Base-by-base conservation (phyloP, 2,113 vertebrate species). In the Oenanthe melanoleuca region DNA sequence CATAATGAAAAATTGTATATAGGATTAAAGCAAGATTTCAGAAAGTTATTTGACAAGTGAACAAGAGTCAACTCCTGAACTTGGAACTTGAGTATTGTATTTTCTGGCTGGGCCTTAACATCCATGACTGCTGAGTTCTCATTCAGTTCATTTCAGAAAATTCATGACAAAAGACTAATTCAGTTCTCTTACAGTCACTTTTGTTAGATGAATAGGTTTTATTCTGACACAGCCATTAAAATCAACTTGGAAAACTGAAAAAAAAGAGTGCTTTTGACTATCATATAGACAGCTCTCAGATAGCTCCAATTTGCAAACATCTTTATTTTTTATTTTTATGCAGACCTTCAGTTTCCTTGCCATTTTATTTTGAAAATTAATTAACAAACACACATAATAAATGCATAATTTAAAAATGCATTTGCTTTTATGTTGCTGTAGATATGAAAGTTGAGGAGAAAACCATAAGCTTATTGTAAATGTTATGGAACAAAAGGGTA, bases 401-500 rank as follows among this genome's bases (percentile, higher is more conserved):
- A 86, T 65, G 25, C 40, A 83, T 81, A 87, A 79, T 81, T 89
- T 28, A 28, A 81, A 85, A 93, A 88, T 67, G 9, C 29, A 60
- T 72, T 88, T 37, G 11, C 28, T 90, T 94, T 93, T 69, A 82
- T 88, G 31, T 53, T 57, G 47, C 74, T 75, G 16, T 52, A 80
- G 66, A 74, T 88, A 83, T 34, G 63, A 65, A 80, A 69, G 67
- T 28, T 3, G 17, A 84, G 63, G 40, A 61, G 24, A 90, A 87
- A 85, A 64, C 11, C 37, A 4, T 66, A 93, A 74, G 37, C 73
- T 86, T 80, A 84, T 72, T 79, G 59, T 72, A 94, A 94, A 93
- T 89, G 55, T 89, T 95, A 88, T 72, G 67, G 31, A 95, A 96
- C 53, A 80, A 94, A 87, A 85, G 53, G 63, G 66, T 89, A 96